Evolutionary conservation across 2,797 vertebrate species (phyloP), one percentile per base, ranked within the genome.

Genomic region (Heterohyrax brucei): DNA sequence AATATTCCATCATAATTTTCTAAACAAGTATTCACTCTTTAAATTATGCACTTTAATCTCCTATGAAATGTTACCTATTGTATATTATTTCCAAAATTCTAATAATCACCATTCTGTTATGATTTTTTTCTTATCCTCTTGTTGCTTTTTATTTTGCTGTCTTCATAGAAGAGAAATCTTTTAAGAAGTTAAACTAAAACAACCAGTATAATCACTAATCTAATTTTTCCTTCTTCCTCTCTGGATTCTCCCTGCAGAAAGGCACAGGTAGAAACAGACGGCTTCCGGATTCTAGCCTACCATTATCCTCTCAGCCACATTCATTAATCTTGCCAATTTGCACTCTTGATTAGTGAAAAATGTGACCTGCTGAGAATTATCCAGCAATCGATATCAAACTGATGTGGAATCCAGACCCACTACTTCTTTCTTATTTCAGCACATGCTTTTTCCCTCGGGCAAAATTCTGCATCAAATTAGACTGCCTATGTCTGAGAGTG

Each of bases 361-460:
- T 46, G 81, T 53, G 68, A 78, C 73, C 93, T 76, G 70, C n/a
- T 53, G 39, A 96, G 86, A 93, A 87, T 84, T 87, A 89, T 0
- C 76, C 68, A 82, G 76, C 1, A 3, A 94, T 94, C 86, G 76
- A 76, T 91, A 93, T 6, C 64, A 95, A 93, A 83, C 28, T 89
- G 59, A 96, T 79, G 91, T 94, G 84, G 87, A 95, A 97, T 87
- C 48, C 81, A 76, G 78, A 94, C 26, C 75, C 64, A 93, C 59
- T 61, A 79, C 4, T 72, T 16, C n/a, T 28, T 79, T 77, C 33
- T 75, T 87, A 89, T 39, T 75, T n/a, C 80, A 95, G 78, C 78
- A 21, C 22, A 19, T 70, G 50, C 82, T 93, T 93, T 91, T 92
- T 95, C 39, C 93, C 81, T 87, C 46, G 26, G 95, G 86, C 59